Percentiles rank a stretch among this genome's conserved stretches.
These are phyloP conservation scores for Lampris megalopsis DNA, from an alignment of 2,113 vertebrate species.

Conservation along the genomic window DNA sequence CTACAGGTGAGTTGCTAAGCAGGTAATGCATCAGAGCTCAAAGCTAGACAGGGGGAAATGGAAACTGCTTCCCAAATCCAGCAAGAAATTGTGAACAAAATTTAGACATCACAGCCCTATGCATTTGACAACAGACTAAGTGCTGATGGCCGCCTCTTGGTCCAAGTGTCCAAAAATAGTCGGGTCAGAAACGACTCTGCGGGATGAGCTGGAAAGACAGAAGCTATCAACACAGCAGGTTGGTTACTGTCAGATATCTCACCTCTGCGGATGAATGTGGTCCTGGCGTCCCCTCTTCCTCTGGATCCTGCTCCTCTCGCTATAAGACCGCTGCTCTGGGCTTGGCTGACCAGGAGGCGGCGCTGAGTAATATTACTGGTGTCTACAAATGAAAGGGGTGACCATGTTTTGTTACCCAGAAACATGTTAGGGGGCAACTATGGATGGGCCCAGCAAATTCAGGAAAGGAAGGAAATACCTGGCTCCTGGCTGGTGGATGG, in stretches of 20 bases:
- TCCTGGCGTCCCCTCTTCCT: constrained; percentile 81
- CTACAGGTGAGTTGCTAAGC: too few species aligned
- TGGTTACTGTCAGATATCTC: not conserved
- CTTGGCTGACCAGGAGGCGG: constrained; percentile 82
- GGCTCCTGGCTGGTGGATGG: constrained; percentile 97
- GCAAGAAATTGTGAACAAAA: too few species aligned
- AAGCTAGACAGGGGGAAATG: too few species aligned
- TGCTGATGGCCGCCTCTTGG: too few species aligned
- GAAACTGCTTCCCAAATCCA: too few species aligned
- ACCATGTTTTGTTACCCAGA: not conserved
- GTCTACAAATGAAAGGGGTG: constrained; percentile 75
- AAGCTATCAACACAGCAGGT: too few species aligned
- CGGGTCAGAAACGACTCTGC: too few species aligned
- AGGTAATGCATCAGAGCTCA: too few species aligned
- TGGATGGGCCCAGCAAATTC: constrained; percentile 19
- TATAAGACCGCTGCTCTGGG: constrained; percentile 68
- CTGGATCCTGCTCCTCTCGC: constrained; percentile 69
- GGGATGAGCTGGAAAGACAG: too few species aligned
- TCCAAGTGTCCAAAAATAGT: too few species aligned
- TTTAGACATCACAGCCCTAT: too few species aligned
- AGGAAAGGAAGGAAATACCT: constrained; percentile 60
- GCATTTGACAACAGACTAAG: too few species aligned
- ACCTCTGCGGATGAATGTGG: constrained; percentile 82
- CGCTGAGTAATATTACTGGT: constrained; percentile 84
- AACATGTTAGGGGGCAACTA: not conserved